phyloP scores from a whole-genome alignment of 1,140 invertebrate genomes.

The Brachionus asplanchnoidis region DNA sequence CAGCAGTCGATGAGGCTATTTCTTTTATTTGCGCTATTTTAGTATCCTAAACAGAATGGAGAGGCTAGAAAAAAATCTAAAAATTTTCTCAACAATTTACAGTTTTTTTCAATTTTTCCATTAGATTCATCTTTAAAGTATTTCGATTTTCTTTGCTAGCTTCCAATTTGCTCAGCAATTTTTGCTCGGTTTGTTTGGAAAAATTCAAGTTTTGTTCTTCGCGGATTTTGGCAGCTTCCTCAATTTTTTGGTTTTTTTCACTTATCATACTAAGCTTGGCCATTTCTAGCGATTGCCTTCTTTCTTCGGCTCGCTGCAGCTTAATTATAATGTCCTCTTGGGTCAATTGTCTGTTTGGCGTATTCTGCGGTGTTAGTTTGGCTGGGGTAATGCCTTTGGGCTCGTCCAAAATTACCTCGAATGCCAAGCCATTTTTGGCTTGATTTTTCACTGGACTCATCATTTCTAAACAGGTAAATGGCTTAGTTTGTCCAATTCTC shows the following conservation, averaged over 20 bases:
- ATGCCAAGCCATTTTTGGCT: constrained; percentile 22
- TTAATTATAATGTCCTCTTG: constrained; percentile 27
- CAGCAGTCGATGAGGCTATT: neutral
- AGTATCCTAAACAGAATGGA: neutral
- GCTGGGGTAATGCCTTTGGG: constrained; percentile 2
- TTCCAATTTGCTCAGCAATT: constrained; percentile 23
- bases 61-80: neutral
- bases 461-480: neutral
- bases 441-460: constrained; percentile 10
- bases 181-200: constrained; percentile 21
- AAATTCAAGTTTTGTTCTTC: constrained; percentile 25
- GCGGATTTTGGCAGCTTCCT: constrained; percentile 30
- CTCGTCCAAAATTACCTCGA: constrained; percentile 20
- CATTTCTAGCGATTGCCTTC: constrained; percentile 32
- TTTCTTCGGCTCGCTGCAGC: constrained; percentile 23
- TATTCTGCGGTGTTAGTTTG: constrained; percentile 10
- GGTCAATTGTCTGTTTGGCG: constrained; percentile 7
- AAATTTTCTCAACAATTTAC: neutral
- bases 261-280: neutral
- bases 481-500: neutral
- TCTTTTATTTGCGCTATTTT: constrained; percentile 39
- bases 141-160: constrained; percentile 31
- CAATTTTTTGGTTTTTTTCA: constrained; percentile 34
- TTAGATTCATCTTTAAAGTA: neutral
- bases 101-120: constrained; percentile 33